Evolutionary conservation across 2,888 invertebrate genomes (phyloP), one percentile per base, ranked within the genome.

Genomic region (Xestia sexstrigata): DNA sequence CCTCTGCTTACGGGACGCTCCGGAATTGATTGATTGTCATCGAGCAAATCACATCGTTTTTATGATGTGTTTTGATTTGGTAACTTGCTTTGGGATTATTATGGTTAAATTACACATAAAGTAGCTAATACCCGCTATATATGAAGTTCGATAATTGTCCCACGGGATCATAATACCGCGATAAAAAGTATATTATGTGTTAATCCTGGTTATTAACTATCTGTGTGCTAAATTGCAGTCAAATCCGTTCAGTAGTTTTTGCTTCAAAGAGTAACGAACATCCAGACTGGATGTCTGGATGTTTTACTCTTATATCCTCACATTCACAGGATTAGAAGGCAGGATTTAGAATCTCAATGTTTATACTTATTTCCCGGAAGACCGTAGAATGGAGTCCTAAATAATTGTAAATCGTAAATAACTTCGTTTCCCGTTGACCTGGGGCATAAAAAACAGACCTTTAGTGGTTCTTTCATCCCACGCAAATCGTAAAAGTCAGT

Each of bases 401-500:
- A 73, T 42, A 62, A 83, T 82, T 66, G 72, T 67, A 58, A 45
- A 55, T 49, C 63, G 47, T 83, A 82, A 82, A 83, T 86, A 78
- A 78, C 63, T 62, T 74, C 45, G 42, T 77, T 77, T 67, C n/a
- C 47, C 47, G 78, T 78, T 86, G 78, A 74, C 86, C 72, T 77
- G 65, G 23, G 39, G 52, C 62, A 35, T 77, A 82, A 82, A 82
- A 77, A 85, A 66, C 77, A 49, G 60, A 66, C 55, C 69, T 74
- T 42, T 67, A 45, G 70, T 66, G 55, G 55, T 58, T 63, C n/a
- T 67, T 82, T 67, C 49, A 35, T 76, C 72, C 81, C 60, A 77
- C 78, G 49, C 77, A 58, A 76, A 82, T 76, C 77, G 66, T 82
- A 72, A 82, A 85, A 76, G 58, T 73, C 70, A 65, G 66, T 73